Evolutionary conservation across 1,140 invertebrate species (phyloP).

Genomic region (Xylocopa sonorina): DNA sequence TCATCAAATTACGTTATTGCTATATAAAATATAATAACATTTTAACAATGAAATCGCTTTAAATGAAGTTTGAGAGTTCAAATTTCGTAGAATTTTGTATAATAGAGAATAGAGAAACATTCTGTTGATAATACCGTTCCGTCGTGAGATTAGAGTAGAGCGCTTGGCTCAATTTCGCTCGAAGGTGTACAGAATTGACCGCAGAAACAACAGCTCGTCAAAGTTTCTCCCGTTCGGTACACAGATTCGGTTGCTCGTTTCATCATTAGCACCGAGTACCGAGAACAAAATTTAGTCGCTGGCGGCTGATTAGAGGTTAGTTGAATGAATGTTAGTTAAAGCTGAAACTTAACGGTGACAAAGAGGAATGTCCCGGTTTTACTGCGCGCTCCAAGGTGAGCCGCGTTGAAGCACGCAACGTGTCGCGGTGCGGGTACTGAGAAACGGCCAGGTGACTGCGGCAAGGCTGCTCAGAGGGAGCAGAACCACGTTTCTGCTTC

Average conservation of each 20-base stretch:
- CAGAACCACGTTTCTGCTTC: constrained; percentile 27
- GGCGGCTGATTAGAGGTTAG: constrained; percentile 40
- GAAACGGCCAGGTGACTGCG: constrained; percentile 18
- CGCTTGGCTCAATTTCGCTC: too few species aligned
- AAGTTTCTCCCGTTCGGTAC: not conserved
- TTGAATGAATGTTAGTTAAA: constrained; percentile 49
- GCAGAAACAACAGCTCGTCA: not conserved
- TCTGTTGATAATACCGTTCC: too few species aligned
- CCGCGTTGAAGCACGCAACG: constrained; percentile 49
- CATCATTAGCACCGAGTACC: not conserved
- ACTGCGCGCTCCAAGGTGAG: constrained; percentile 60
- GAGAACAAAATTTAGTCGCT: not conserved
- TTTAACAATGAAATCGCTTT: too few species aligned
- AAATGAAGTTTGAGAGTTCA: too few species aligned
- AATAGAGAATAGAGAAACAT: too few species aligned
- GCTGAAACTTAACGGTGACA: constrained; percentile 40
- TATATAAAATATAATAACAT: too few species aligned
- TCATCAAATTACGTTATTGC: too few species aligned
- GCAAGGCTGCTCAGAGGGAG: constrained; percentile 18
- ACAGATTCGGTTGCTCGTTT: not conserved
- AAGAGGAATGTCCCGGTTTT: constrained; percentile 54
- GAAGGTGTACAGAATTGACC: not conserved
- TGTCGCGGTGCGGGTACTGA: constrained; percentile 26
- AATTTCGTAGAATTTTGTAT: too few species aligned
- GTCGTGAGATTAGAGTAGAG: too few species aligned